A percentile compares a stretch with the other conserved stretches of the same genome.
phyloP scores from a whole-genome alignment of 2,113 vertebrate species.

The Neogobius melanostomus region DNA sequence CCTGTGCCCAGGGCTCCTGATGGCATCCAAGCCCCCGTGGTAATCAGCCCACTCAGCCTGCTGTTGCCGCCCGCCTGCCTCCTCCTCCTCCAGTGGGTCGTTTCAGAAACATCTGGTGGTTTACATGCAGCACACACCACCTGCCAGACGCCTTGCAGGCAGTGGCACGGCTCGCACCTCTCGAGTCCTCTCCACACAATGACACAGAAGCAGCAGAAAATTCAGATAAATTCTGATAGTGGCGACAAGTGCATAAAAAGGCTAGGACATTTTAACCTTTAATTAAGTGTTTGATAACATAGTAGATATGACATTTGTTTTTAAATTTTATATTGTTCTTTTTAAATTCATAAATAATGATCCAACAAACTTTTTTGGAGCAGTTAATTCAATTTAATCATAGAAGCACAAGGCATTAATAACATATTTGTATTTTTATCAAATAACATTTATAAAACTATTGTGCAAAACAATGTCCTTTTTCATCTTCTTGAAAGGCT shows the following conservation, averaged over 20 bases:
- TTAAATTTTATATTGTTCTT: constrained; percentile 10
- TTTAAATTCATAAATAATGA: constrained; percentile 62
- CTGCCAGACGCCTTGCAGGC: constrained; percentile 75
- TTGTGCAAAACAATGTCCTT: constrained; percentile 93
- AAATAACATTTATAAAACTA: constrained; percentile 84
- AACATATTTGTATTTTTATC: constrained; percentile 72
- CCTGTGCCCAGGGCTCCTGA: constrained; percentile 76
- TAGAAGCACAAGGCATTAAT: constrained; percentile 78
- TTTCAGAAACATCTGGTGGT: constrained; percentile 79
- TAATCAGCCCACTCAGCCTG: constrained; percentile 78
- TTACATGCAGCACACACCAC: constrained; percentile 78
- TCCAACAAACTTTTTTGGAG: constrained; percentile 78
- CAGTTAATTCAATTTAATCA: constrained; percentile 97
- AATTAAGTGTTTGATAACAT: constrained; percentile 27
- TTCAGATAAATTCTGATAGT: constrained; percentile 34
- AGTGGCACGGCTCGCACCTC: constrained; percentile 61
- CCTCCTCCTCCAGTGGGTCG: constrained; percentile 75
- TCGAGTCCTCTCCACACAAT: constrained; percentile 43
- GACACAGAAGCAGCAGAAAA: constrained; percentile 37
- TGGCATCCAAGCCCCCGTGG: constrained; percentile 76
- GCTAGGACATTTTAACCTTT: constrained; percentile 27
- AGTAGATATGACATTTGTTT: no score
- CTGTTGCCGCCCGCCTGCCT: constrained; percentile 70
- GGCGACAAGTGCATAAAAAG: constrained; percentile 30
- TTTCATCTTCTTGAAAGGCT: constrained; percentile 77